These are phyloP conservation scores for Lutjanus erythropterus DNA, from an alignment of 2,113 vertebrate species.

Conservation along the genomic window DNA sequence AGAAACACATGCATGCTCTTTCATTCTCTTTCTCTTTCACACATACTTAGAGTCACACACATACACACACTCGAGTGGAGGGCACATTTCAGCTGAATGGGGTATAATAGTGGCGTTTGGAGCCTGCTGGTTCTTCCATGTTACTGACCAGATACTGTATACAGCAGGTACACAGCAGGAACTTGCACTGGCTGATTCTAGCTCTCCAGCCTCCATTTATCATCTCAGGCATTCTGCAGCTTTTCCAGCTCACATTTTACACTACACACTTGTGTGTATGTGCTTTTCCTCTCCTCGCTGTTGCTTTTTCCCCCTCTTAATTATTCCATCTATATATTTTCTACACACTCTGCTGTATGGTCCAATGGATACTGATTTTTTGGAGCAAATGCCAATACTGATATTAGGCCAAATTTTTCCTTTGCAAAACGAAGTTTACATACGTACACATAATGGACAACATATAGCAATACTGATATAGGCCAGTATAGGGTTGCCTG, in stretches of 20 bases:
- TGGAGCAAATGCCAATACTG: too few species aligned
- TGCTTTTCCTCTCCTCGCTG: neutral
- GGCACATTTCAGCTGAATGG: conserved; percentile 12
- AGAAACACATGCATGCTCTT: conserved; percentile 50
- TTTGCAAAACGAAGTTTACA: too few species aligned
- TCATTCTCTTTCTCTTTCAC: conserved; percentile 10
- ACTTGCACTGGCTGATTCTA: conserved; percentile 11
- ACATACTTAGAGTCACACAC: neutral
- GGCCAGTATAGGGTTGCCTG: too few species aligned
- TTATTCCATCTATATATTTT: neutral
- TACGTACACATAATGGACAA: too few species aligned
- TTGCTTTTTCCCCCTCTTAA: neutral
- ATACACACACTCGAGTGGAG: neutral
- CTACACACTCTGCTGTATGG: neutral
- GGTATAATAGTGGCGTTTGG: conserved; percentile 35
- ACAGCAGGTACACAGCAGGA: conserved; percentile 40
- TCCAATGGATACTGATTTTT: too few species aligned
- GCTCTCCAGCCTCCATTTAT: conserved; percentile 19
- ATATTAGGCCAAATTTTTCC: too few species aligned
- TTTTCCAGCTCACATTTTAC: conserved; percentile 15
- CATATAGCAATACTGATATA: too few species aligned
- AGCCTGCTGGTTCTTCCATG: conserved; percentile 49
- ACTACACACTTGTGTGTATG: neutral
- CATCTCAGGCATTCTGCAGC: conserved; percentile 27
- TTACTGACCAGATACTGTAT: conserved; percentile 47